Evolutionary conservation across 2,113 vertebrate species (phyloP).

Genomic region (Campylorhamphus procurvoides): DNA sequence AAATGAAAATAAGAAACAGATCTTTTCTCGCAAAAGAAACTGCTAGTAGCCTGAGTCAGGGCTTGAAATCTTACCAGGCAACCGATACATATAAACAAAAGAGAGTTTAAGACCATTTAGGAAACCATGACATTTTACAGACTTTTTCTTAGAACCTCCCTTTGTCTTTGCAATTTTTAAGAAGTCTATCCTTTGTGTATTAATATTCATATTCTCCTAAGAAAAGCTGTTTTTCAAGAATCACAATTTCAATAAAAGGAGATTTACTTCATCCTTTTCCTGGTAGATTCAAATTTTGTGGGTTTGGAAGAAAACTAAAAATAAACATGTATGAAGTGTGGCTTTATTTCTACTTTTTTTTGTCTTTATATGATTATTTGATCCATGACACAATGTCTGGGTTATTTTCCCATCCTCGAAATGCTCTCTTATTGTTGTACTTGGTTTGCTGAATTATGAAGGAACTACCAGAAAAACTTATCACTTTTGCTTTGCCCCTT

Average conservation of each 20-base stretch:
- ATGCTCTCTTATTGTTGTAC: neutral
- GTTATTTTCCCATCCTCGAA: neutral
- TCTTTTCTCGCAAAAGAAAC: neutral
- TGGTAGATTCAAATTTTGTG: neutral
- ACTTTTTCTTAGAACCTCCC: neutral
- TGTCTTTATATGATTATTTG: neutral
- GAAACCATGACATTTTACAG: neutral
- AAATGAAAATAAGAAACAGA: neutral
- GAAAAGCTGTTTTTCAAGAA: neutral
- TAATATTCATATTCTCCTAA: neutral
- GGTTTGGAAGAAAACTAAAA: neutral
- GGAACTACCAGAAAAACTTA: slow-evolving; percentile 11
- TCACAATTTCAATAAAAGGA: neutral
- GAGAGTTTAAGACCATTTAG: neutral
- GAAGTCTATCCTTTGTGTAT: neutral
- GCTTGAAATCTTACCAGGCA: neutral
- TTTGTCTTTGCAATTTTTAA: neutral
- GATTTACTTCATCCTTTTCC: neutral
- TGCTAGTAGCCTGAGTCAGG: neutral
- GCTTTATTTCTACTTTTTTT: neutral
- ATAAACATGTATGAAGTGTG: neutral
- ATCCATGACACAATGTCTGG: neutral
- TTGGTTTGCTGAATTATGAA: neutral
- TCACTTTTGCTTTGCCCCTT: neutral
- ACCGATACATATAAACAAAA: neutral